phyloP scores from a whole-genome alignment of 2,888 invertebrate species.

The Phorcus lineatus region DNA sequence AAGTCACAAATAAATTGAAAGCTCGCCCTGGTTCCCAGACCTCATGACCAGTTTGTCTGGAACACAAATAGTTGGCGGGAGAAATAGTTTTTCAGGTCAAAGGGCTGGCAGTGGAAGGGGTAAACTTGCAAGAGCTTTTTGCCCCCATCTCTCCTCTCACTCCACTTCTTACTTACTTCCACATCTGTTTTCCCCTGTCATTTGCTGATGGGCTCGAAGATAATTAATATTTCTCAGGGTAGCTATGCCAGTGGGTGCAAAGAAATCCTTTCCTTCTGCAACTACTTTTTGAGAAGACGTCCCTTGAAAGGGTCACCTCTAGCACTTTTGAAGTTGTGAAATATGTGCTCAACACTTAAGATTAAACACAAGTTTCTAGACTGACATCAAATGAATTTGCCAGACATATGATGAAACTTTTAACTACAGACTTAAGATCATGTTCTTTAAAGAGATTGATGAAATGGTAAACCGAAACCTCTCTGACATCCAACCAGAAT shows the following conservation, averaged over 20 bases:
- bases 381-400: too few species aligned
- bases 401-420: too few species aligned
- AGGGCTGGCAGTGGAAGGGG: slow-evolving; percentile 2
- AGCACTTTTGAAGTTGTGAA: too few species aligned
- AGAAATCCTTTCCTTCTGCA: too few species aligned
- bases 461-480: too few species aligned
- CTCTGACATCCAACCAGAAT: too few species aligned
- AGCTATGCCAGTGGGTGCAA: background rate
- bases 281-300: too few species aligned
- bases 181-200: background rate
- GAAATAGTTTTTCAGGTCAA: slow-evolving; percentile 11
- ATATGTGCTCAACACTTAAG: too few species aligned
- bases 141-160: background rate
- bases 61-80: slow-evolving; percentile 14
- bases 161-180: background rate
- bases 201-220: background rate
- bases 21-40: slow-evolving; percentile 18
- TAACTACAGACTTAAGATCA: too few species aligned
- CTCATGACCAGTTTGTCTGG: slow-evolving; percentile 15
- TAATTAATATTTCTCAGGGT: background rate
- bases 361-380: too few species aligned
- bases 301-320: too few species aligned
- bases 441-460: too few species aligned
- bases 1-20: slow-evolving; percentile 21
- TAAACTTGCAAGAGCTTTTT: background rate